phyloP scores from a whole-genome alignment of 2,888 invertebrate genomes.

The Rambutsinella grinnellia region DNA sequence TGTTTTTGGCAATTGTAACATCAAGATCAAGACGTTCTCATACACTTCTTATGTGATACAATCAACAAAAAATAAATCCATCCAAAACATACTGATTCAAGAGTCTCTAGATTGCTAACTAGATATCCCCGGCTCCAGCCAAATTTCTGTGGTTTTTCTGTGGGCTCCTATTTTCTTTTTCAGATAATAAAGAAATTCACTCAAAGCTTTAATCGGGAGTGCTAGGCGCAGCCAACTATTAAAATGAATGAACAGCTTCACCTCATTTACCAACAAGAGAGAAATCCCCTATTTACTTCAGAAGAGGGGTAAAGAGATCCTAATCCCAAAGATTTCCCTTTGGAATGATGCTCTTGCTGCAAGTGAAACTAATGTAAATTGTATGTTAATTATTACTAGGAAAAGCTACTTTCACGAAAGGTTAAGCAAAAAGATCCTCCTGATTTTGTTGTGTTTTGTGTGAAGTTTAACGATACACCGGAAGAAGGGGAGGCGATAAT shows the following conservation, averaged over 20 bases:
- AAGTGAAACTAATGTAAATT: conserved; percentile 45
- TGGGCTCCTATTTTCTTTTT: neutral
- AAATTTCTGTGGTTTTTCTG: conserved; percentile 1
- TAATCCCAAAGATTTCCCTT: conserved; percentile 15
- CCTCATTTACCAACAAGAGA: neutral
- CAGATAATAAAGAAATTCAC: neutral
- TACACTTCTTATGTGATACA: conserved; percentile 37
- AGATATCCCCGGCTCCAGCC: neutral
- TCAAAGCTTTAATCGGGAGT: neutral
- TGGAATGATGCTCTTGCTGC: conserved; percentile 23
- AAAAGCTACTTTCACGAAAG: conserved; percentile 36
- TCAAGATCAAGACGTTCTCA: neutral
- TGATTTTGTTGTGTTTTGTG: neutral
- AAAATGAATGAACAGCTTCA: neutral
- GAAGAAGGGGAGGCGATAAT: conserved; percentile 34
- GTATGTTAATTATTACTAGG: conserved; percentile 46
- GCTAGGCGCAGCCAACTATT: neutral
- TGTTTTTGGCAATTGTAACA: conserved; percentile 36
- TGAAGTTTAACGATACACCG: neutral
- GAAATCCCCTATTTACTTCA: neutral
- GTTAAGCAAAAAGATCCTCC: conserved; percentile 10
- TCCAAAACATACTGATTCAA: neutral
- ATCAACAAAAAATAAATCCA: conserved; percentile 40
- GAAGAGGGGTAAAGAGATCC: conserved; percentile 35
- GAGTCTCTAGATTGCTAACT: neutral